Base-by-base conservation (phyloP, 2,113 vertebrate genomes). In the Phrynosoma platyrhinos region DNA sequence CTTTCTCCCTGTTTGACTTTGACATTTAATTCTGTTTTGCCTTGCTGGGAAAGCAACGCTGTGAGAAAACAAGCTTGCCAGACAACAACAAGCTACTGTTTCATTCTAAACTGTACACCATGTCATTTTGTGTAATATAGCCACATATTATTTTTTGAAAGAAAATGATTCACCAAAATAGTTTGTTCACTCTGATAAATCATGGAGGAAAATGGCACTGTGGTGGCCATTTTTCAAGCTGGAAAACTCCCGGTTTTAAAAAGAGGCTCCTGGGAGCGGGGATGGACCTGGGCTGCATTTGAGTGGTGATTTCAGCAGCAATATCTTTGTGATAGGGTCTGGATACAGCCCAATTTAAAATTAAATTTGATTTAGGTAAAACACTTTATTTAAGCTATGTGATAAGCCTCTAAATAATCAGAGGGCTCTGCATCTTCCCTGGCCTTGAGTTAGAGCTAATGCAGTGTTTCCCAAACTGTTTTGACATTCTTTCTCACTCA, bases 71-170 rank as follows among this genome's bases (percentile, higher is more conserved):
- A 87, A 32, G 42, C 88, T 92, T 92, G 86, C 88, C 82, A 86
- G 90, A 91, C 85, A 84, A 92, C 90, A 92, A 92, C 89, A 30
- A 87, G 90, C 47, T 91, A 77, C 82, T 87, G 86, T 82, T 92
- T 91, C 32, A 74, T 84, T 79, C 42, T 68, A 90, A 92, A 84
- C 74, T 68, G 52, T 68, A 81, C 87, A 75, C 86, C 16, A 18
- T 90, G 80, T 88, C 82, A 89, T 13, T 93, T 90, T 78, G 88
- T 89, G 23, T 93, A 88, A 93, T 92, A 93, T 92, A 91, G 90
- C 89, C 89, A 89, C 86, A 78, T 91, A 92, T 92, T 53, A 90
- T 90, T 93, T 92, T 92, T 89, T 85, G 86, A 92, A 87, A 85
- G n/a, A 66, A 92, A 90, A 80, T 89, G 91, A 94, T 89, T 87